phyloP scores from a whole-genome alignment of 2,888 invertebrate species.

The Stenichneumon culpator region DNA sequence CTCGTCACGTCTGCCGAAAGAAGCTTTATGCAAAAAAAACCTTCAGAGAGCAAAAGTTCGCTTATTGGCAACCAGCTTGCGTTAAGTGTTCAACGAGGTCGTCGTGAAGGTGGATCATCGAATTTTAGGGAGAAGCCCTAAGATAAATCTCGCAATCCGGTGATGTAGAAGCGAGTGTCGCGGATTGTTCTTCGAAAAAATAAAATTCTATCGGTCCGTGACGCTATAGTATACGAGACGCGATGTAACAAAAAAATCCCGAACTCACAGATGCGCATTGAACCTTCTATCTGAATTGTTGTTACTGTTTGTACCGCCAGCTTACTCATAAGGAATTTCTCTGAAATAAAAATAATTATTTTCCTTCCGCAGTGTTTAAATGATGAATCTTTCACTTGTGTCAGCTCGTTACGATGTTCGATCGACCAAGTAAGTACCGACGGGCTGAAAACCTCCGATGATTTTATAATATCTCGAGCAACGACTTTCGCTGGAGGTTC shows the following conservation, averaged over 20 bases:
- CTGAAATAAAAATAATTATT: no score
- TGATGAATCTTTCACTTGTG: no score
- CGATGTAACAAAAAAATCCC: not conserved
- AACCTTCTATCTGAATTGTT: no score
- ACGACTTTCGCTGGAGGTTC: constrained; percentile 19
- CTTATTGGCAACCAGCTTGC: constrained; percentile 49
- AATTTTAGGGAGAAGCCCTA: constrained; percentile 38
- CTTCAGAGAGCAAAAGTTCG: constrained; percentile 5
- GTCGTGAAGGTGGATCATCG: constrained; percentile 19
- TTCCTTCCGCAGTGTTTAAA: no score
- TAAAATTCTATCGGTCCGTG: not conserved
- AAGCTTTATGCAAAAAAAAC: constrained; percentile 18
- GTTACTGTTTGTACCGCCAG: no score
- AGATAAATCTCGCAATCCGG: constrained; percentile 35
- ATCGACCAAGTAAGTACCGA: no score
- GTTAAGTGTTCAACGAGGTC: constrained; percentile 34
- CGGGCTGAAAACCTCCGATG: no score
- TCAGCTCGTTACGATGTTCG: no score
- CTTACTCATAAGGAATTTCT: no score
- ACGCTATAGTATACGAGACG: not conserved
- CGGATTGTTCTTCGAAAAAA: not conserved
- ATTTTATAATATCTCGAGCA: not conserved
- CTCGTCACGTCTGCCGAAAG: constrained; percentile 4
- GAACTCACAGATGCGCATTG: no score
- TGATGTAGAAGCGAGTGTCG: not conserved